Evolutionary conservation across 2,888 invertebrate species (phyloP), one percentile per base, ranked within the genome.

Genomic region (Miltochrista miniata): DNA sequence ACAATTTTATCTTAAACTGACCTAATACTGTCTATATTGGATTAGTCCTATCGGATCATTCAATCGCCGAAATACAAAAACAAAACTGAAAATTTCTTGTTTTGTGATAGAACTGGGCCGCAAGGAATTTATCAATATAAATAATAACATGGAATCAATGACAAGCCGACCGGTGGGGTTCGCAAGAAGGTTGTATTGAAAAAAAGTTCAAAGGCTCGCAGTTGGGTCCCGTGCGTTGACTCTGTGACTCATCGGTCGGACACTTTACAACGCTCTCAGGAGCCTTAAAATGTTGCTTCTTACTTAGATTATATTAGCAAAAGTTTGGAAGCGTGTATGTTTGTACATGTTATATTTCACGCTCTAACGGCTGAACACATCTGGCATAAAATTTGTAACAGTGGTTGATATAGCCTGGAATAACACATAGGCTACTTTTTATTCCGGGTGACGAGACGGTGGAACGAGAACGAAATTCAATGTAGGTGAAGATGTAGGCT

Each of bases 231-330:
- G 64, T 67, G 58, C 87, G 76, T 87, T 86, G 86, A 87, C 86
- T 85, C 68, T 60, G 68, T 87, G 89, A 89, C 61, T 87, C 88
- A 89, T 76, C 75, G 70, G 64, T 48, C 52, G 60, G 48, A 64
- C 61, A 77, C 78, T 80, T 30, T 82, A 82, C 83, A 82, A 74
- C 76, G 61, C 73, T 62, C 66, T 49, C 37, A 31, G 44, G 53
- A 48, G 7, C 43, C 39, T 59, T 85, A 85, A 82, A 67, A 81
- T 76, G 77, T 43, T 56, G 75, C 76, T 58, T 31, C 8, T 8
- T 30, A 30, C 30, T 30, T 7, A 30, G 5, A 30, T 30, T 30
- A 30, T 30, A 30, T 7, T 7, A 5, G 30, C 30, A 8, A 8
- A 30, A 30, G 30, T 30, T 30, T 30, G 30, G 5, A 8, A 30